Evolutionary conservation across 2,888 invertebrate species (phyloP), one percentile per base, ranked within the genome.

Genomic region (Coelopa pilipes): DNA sequence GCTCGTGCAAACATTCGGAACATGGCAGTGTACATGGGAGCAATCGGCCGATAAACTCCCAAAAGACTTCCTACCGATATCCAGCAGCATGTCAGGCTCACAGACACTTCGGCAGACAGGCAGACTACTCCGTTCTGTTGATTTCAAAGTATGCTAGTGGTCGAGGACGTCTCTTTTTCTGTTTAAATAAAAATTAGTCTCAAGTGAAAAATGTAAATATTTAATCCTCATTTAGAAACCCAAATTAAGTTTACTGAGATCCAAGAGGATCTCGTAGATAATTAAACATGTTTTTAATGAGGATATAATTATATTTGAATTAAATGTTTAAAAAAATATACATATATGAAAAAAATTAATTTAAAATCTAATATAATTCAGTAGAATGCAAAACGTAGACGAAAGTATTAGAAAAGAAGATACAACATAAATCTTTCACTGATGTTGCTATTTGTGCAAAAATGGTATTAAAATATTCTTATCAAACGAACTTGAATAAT

Each of bases 11-110:
- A 59, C 19, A 21, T 21, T 21, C 12, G 19, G 21, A 15, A 34
- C 57, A 59, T 9, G 57, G 24, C 7, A 21, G 13, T 2, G 21
- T 21, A 21, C 57, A 59, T 59, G 57, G 57, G 57, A 59, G 13
- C 57, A 59, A 59, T 59, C 57, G 21, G 24, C 57, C 24, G 57
- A 59, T 21, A 21, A 59, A 59, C 12, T 21, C 21, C 57, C 21
- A 21, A 59, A 21, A 12, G 21, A 19, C 57, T 21, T 19, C 34
- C 34, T 34, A 34, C 34, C 2, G 34, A 34, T 34, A 34, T 34
- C 34, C 34, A 34, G 34, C 34, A 4, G 34, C 34, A 34, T 34
- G 2, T 34, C 34, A 34, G 34, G 34, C 34, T 4, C 34, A 34
- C 34, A 34, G 7, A 34, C 34, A 34, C 34, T 4, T 59, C 9